Percentiles rank a stretch among this genome's conserved stretches.
These are phyloP conservation scores for Adelognathus sp. DNA, from an alignment of 2,888 invertebrate genomes.

Conservation along the genomic window DNA sequence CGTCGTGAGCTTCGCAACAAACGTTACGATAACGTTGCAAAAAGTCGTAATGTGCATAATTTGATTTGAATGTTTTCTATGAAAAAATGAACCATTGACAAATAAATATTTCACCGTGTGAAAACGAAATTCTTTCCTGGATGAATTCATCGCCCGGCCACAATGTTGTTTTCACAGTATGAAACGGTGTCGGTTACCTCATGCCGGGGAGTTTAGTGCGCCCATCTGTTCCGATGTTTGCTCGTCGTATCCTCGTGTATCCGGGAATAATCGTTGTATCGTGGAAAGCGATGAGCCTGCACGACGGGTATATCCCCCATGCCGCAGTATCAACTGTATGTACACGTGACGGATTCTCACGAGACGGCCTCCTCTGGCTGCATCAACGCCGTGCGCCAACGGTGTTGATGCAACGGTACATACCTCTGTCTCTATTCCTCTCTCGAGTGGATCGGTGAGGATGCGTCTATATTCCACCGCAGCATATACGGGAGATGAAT, in stretches of 20 bases:
- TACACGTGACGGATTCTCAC: constrained; percentile 77
- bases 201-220: no score
- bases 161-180: no score
- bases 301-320: constrained; percentile 24
- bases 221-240: neutral
- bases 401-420: constrained; percentile 69
- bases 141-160: no score
- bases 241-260: neutral
- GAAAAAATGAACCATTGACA: no score
- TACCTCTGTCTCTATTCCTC: no score
- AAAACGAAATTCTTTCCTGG: no score
- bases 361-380: constrained; percentile 64
- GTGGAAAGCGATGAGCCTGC: constrained; percentile 40
- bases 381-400: constrained; percentile 51
- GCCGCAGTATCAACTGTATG: constrained; percentile 39
- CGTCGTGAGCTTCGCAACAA: no score
- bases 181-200: no score
- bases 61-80: no score
- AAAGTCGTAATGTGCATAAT: no score
- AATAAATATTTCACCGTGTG: no score
- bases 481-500: constrained; percentile 7
- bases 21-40: no score
- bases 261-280: constrained; percentile 49
- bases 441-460: constrained; percentile 18
- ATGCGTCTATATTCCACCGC: constrained; percentile 29